These are phyloP conservation scores for Tetragonula clypearis DNA, from an alignment of 1,140 invertebrate species.

Conservation along the genomic window DNA sequence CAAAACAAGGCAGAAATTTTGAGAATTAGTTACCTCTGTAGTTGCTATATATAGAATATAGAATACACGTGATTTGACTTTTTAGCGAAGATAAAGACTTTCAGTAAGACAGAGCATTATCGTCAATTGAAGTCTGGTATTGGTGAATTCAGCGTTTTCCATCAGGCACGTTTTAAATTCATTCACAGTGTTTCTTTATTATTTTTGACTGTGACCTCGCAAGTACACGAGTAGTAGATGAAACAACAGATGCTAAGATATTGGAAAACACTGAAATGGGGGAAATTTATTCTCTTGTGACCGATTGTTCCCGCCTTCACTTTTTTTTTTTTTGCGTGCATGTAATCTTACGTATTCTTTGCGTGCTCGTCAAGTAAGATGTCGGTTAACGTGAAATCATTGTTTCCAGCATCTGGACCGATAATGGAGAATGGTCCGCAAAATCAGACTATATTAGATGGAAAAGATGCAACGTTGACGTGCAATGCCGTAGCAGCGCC, in stretches of 20 bases:
- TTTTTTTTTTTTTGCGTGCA: constrained; percentile 53
- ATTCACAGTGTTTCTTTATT: background rate
- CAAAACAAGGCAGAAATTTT: background rate
- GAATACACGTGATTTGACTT: constrained; percentile 23
- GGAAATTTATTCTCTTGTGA: constrained; percentile 24
- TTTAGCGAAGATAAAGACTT: constrained; percentile 28
- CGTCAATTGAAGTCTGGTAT: constrained; percentile 33
- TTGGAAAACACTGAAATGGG: constrained; percentile 32
- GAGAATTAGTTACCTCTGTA: constrained; percentile 30
- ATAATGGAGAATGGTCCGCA: constrained; percentile 91
- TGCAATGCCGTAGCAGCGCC: constrained; percentile 95
- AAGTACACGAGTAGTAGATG: background rate
- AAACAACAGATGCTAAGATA: background rate
- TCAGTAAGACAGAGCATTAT: constrained; percentile 14
- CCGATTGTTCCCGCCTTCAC: constrained; percentile 42
- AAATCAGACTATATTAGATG: constrained; percentile 94
- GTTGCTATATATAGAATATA: constrained; percentile 33
- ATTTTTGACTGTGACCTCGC: background rate
- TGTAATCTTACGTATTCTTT: constrained; percentile 44
- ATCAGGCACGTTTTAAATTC: background rate
- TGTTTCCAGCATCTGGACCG: constrained; percentile 89
- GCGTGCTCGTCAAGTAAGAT: background rate
- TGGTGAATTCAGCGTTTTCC: constrained; percentile 48
- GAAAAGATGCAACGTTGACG: constrained; percentile 93
- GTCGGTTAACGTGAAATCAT: background rate